Evolutionary conservation across 2,888 invertebrate species (phyloP), one percentile per base, ranked within the genome.

Genomic region (Metellina segmentata): DNA sequence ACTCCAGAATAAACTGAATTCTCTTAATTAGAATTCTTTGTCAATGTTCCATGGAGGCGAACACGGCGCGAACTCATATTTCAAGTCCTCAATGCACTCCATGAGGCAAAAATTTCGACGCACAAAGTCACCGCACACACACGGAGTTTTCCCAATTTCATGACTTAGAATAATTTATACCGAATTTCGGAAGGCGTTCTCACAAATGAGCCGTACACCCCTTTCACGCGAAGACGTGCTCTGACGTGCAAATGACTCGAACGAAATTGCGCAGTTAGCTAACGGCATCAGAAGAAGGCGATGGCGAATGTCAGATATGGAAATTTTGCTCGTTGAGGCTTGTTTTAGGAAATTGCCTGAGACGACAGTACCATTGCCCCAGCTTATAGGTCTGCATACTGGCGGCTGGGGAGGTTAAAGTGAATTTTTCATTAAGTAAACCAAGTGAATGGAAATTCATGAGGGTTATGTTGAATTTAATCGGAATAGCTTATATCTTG

Each of bases 101-200:
- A 16, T 9, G 71, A 11, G 72, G 19, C 83, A 72, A 72, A 61
- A 5, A 61, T 61, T 61, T 61, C 61, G 11, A 61, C 13, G 61
- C 61, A 61, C 61, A 61, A 61, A 61, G 34, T 34, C 34, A 61
- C 16, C 16, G 61, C 61, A 11, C 8, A 61, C 61, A 13, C 8
- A 61, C 61, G 61, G 16, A 16, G 7, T 61, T 7, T 52, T 71
- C 81, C 34, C 49, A 52, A 81, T 87, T 79, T 20, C 87, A 88
- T 88, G 87, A 88, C 81, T 81, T 71, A 71, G 81, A 88, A 88
- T 88, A 88, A 88, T 88, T 88, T 88, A 88, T 88, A 48, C 81
- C 72, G 70, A 88, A 88, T 88, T 81, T 85, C 9, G 53, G 52
- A 61, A 75, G 53, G 49, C 16, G 70, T 51, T 72, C 53, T 20